These are phyloP conservation scores for Delia radicum DNA, from an alignment of 1,140 invertebrate genomes.

Conservation along the genomic window DNA sequence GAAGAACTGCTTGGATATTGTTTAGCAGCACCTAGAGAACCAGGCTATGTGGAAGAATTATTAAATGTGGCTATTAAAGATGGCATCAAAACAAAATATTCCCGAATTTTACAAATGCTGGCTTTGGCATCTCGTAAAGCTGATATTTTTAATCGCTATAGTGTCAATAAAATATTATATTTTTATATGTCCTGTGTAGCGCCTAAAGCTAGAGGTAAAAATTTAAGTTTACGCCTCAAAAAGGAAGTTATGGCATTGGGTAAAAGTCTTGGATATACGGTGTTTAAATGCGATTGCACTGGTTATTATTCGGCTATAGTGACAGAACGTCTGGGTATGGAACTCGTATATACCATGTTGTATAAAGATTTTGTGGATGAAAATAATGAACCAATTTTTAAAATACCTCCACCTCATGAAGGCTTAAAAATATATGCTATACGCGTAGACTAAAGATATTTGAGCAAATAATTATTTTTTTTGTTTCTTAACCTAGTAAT, in stretches of 20 bases:
- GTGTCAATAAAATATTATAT: background rate
- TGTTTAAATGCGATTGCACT: slow-evolving; percentile 29
- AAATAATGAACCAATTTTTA: slow-evolving; percentile 24
- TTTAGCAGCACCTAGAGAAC: background rate
- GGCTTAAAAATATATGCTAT: slow-evolving; percentile 16
- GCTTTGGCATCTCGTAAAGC: background rate
- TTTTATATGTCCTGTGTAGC: slow-evolving; percentile 1
- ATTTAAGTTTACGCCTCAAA: slow-evolving; percentile 23
- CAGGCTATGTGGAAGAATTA: background rate
- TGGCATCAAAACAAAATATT: background rate
- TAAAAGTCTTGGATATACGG: background rate
- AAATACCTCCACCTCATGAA: slow-evolving; percentile 22
- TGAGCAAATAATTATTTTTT: no score
- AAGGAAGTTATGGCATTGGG: slow-evolving; percentile 10
- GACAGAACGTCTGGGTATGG: slow-evolving; percentile 22
- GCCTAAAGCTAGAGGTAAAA: background rate
- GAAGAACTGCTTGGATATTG: background rate
- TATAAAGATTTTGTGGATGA: slow-evolving; percentile 28
- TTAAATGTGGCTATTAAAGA: background rate
- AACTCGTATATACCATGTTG: slow-evolving; percentile 11
- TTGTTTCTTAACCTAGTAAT: no score
- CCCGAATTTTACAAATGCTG: background rate
- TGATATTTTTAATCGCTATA: background rate
- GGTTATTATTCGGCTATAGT: slow-evolving; percentile 28
- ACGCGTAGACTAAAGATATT: no score